These are phyloP conservation scores for Cynoglossus semilaevis DNA, from an alignment of 2,113 vertebrate genomes.

Conservation along the genomic window DNA sequence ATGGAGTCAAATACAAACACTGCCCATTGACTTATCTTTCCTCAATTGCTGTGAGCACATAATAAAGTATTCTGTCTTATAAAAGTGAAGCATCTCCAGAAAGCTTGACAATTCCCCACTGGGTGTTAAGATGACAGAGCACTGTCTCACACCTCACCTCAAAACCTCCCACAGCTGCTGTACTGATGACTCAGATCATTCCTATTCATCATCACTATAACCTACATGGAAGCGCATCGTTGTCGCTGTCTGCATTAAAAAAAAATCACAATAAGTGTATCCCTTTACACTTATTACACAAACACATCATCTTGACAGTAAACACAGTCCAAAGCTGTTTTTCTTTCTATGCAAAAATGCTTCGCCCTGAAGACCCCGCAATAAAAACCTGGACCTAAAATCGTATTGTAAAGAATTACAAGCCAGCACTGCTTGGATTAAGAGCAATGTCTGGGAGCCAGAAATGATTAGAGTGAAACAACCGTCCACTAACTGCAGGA, in stretches of 20 bases:
- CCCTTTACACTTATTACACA: no score
- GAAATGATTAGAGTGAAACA: slow-evolving; percentile 8
- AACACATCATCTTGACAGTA: no score
- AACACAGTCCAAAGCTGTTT: no score
- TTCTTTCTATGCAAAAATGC: neutral
- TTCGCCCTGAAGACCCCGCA: neutral
- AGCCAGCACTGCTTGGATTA: neutral
- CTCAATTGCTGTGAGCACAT: no score
- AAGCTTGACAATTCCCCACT: neutral
- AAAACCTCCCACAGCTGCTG: neutral
- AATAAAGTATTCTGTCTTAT: no score
- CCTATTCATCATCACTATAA: neutral
- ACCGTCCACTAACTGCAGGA: slow-evolving; percentile 20
- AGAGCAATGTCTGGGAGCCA: neutral
- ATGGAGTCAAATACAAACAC: no score
- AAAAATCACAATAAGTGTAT: no score
- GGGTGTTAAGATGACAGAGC: neutral
- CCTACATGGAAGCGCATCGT: neutral
- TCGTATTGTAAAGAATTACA: slow-evolving; percentile 6
- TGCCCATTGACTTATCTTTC: no score
- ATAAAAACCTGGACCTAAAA: neutral
- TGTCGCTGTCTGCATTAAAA: neutral
- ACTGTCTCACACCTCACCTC: neutral
- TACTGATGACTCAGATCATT: neutral
- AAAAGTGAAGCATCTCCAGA: no score